Evolutionary conservation across 2,113 vertebrate species (phyloP), one percentile per base, ranked within the genome.

Genomic region (Daboia siamensis): DNA sequence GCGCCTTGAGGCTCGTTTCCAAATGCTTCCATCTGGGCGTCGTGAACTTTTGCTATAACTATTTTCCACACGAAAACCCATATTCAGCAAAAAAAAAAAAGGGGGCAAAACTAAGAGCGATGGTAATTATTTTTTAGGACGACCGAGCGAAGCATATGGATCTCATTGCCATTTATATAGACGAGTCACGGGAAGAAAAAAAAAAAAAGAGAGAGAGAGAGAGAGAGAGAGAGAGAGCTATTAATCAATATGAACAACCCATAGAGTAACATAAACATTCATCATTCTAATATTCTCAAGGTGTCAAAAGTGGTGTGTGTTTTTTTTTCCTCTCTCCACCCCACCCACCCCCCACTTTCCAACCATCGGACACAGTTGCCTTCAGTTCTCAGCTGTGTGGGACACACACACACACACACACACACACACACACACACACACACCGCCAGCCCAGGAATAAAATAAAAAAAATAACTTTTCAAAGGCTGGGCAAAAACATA

Each of bases 241-340:
- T 97, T 97, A 96, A 97, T 97, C 97, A 97, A 97, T 95, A 96
- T 88, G 96, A 96, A 97, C 96, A 96, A 95, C 95, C 95, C 95
- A 96, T 96, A 95, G 95, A 97, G 97, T 97, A 97, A 97, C 94
- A 95, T 94, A 97, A 97, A 94, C 97, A 97, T 97, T 97, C 95
- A 97, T 97, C 97, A 97, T 96, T 96, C 96, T 97, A 96, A 97
- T 97, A 96, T 94, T 96, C 96, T 95, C 95, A 86, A 93, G 92
- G 96, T 95, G 97, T 96, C 96, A 11, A 86, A 93, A 33, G 12
- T 4, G 29, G 61, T 12, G 52, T 2, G 52, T 54, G 10, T 11
- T 3, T 54, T 54, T 54, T 13, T 54, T 54, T 13, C 95, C 95
- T 94, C 95, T 96, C 96, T 95, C 95, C 61, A 1, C 59, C 26